Percentiles rank a stretch among this genome's conserved stretches.
These are phyloP conservation scores for Phalangium opilio DNA, from an alignment of 2,888 invertebrate genomes.

Conservation along the genomic window DNA sequence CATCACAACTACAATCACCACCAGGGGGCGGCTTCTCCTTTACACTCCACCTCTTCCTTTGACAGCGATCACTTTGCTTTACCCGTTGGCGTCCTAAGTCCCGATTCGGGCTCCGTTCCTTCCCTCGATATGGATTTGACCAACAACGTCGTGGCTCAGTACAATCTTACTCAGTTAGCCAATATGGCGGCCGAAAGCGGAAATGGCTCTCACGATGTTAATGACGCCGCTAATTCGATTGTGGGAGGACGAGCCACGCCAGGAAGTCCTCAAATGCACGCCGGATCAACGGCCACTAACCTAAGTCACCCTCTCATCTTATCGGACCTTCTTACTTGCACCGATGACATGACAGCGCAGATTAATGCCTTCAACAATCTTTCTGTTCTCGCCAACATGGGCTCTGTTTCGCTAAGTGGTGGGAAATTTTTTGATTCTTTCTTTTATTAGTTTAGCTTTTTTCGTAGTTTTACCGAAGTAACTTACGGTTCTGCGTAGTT, in stretches of 20 bases:
- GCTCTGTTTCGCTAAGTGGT: conserved; percentile 36
- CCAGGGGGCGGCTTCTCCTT: conserved; percentile 16
- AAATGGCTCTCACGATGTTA: not conserved
- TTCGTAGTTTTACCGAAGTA: too few relatives aligned
- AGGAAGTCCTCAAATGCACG: conserved; percentile 7
- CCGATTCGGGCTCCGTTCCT: conserved; percentile 24
- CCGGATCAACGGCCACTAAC: conserved; percentile 30
- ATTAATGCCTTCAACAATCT: conserved; percentile 60
- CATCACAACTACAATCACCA: too few relatives aligned
- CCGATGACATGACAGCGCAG: conserved; percentile 14
- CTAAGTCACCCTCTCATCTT: conserved; percentile 42
- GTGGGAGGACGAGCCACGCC: conserved; percentile 10
- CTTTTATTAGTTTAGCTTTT: not conserved
- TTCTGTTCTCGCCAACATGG: conserved; percentile 74
- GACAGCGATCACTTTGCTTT: conserved; percentile 29
- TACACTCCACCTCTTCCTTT: conserved; percentile 29
- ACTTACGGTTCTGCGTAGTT: too few relatives aligned
- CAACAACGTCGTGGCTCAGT: conserved; percentile 41
- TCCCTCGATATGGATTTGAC: conserved; percentile 21
- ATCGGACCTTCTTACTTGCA: conserved; percentile 40
- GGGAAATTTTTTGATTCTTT: conserved; percentile 3
- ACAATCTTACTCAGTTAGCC: conserved; percentile 67
- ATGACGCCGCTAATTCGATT: conserved; percentile 26
- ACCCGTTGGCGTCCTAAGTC: conserved; percentile 26
- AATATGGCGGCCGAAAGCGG: conserved; percentile 47